These are phyloP conservation scores for Dendronephthya gigantea DNA, from an alignment of 64 coral and sea anemone species.

Conservation along the genomic window DNA sequence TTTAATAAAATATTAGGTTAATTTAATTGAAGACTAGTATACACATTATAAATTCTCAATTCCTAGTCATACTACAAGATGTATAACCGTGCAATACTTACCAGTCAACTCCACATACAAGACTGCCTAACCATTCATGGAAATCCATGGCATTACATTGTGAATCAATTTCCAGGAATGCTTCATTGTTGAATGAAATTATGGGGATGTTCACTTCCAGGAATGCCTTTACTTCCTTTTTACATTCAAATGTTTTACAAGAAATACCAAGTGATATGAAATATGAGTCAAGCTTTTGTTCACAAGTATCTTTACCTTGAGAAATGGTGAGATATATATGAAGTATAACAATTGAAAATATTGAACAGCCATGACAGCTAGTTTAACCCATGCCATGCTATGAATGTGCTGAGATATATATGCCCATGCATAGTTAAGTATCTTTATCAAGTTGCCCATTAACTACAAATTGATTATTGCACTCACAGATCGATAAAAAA, in stretches of 20 bases:
- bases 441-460: too few species aligned
- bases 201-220: slow-evolving; percentile 12
- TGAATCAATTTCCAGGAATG: slow-evolving; percentile 23
- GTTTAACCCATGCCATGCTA: too few species aligned
- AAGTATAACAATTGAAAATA: too few species aligned
- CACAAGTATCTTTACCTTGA: not conserved
- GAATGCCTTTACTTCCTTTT: not conserved
- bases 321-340: not conserved
- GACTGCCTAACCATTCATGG: slow-evolving; percentile 83
- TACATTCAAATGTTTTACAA: not conserved
- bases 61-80: not conserved
- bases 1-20: not conserved
- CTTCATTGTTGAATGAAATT: slow-evolving; percentile 24
- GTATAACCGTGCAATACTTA: slow-evolving; percentile 33
- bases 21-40: too few species aligned
- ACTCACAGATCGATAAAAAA: too few species aligned
- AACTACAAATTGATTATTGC: too few species aligned
- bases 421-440: too few species aligned
- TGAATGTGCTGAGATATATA: too few species aligned
- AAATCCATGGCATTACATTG: slow-evolving; percentile 50
- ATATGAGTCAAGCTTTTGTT: not conserved
- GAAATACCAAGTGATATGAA: not conserved
- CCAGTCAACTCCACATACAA: slow-evolving; percentile 78
- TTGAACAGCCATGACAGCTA: too few species aligned
- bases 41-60: too few species aligned